A percentile compares a stretch with the other conserved stretches of the same genome.
phyloP scores from a whole-genome alignment of 2,113 vertebrate genomes.

The Ciconia boyciana region DNA sequence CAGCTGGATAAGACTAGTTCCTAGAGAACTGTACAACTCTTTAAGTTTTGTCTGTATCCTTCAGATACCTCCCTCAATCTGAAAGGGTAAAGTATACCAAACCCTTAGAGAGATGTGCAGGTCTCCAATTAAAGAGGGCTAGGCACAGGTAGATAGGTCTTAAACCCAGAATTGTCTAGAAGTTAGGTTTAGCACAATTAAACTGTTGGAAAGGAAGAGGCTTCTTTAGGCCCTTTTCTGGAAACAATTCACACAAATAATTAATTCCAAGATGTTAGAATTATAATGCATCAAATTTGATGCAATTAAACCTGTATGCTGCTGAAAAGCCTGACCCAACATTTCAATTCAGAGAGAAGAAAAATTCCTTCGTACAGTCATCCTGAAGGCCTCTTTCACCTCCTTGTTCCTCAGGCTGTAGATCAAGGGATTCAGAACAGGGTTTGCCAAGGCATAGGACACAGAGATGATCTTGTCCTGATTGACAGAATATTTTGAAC shows the following conservation, averaged over 20 bases:
- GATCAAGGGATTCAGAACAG: conserved; percentile 41
- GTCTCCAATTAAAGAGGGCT: background rate
- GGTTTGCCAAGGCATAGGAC: conserved; percentile 40
- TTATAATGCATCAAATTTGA: background rate
- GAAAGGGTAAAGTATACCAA: background rate
- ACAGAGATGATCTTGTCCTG: conserved; percentile 1
- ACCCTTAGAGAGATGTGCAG: background rate
- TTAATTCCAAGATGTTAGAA: background rate
- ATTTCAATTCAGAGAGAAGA: background rate
- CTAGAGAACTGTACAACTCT: background rate
- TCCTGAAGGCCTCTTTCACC: conserved; percentile 37
- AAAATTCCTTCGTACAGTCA: background rate
- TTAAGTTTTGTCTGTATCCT: background rate
- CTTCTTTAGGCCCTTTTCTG: background rate
- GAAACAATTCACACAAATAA: background rate
- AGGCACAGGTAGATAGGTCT: background rate
- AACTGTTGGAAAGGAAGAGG: background rate
- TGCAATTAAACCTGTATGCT: background rate
- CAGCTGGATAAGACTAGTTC: background rate
- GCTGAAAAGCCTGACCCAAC: background rate
- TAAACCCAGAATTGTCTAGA: background rate
- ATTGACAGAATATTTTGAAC: background rate
- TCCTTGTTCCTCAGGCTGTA: conserved; percentile 33
- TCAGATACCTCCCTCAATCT: background rate
- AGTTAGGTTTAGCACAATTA: background rate